Conservation (phyloP, 2,797 vertebrate species). For the Cynodonichthys magdalenae region DNA sequence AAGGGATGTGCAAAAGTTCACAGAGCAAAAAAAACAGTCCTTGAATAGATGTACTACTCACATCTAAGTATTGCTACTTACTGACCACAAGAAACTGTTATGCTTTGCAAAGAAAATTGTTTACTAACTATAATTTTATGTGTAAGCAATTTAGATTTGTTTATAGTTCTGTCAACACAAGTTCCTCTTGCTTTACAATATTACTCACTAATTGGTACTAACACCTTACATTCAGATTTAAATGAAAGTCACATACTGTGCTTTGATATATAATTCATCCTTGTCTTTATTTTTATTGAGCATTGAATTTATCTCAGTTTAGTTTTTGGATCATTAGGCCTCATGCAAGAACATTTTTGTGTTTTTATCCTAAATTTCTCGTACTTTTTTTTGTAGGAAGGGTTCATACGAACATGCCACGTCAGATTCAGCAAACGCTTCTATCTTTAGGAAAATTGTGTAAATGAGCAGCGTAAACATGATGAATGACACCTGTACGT, state of each 20-base stretch:
- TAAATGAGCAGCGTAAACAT: no score
- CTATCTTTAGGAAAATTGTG: no score
- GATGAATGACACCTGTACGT: no score
- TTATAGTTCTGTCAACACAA: neutral
- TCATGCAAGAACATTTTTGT: no score
- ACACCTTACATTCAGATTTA: neutral
- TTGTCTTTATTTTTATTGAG: neutral
- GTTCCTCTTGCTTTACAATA: neutral
- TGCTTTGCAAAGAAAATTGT: neutral
- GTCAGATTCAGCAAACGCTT: no score
- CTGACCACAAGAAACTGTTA: neutral
- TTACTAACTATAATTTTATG: neutral
- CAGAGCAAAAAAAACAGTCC: slow-evolving; percentile 59
- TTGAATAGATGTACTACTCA: neutral
- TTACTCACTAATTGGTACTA: neutral
- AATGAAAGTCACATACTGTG: neutral
- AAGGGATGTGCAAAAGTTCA: slow-evolving; percentile 75
- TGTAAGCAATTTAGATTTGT: neutral
- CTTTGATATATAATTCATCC: neutral
- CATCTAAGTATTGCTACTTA: no score
- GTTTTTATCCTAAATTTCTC: no score
- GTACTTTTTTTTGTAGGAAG: no score
- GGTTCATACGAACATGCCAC: no score
- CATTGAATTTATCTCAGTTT: neutral
- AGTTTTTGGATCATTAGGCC: neutral